phyloP scores from a whole-genome alignment of 2,113 vertebrate genomes.

The Mirza zaza region DNA sequence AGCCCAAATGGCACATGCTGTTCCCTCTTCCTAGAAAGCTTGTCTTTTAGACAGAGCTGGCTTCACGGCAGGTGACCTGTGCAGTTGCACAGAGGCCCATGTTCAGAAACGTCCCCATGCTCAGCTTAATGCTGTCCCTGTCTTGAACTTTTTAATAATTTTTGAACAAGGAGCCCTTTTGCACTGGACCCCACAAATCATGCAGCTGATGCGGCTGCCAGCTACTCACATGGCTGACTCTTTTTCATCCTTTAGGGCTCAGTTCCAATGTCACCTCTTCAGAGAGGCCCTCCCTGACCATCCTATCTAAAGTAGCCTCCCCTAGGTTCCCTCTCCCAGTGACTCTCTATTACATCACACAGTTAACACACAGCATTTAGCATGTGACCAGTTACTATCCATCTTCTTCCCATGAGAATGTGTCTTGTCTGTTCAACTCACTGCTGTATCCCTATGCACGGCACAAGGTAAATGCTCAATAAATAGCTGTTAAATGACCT shows the following conservation, averaged over 20 bases:
- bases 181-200: background rate
- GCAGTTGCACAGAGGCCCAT: background rate
- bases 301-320: background rate
- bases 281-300: background rate
- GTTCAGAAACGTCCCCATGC: background rate
- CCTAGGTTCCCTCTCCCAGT: background rate
- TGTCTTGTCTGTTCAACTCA: background rate
- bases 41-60: background rate
- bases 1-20: background rate
- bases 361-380: background rate
- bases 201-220: background rate
- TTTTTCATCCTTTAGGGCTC: background rate
- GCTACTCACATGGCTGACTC: background rate
- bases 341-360: background rate
- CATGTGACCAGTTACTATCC: background rate
- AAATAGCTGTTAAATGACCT: background rate
- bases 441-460: background rate
- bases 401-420: background rate
- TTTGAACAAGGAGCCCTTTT: slow-evolving; percentile 8
- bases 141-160: background rate
- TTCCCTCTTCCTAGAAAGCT: background rate
- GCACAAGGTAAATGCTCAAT: background rate
- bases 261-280: background rate
- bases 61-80: background rate
- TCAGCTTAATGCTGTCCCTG: background rate